Evolutionary conservation across 1,140 invertebrate genomes (phyloP), one percentile per base, ranked within the genome.

Genomic region (Pogonus chalceus): DNA sequence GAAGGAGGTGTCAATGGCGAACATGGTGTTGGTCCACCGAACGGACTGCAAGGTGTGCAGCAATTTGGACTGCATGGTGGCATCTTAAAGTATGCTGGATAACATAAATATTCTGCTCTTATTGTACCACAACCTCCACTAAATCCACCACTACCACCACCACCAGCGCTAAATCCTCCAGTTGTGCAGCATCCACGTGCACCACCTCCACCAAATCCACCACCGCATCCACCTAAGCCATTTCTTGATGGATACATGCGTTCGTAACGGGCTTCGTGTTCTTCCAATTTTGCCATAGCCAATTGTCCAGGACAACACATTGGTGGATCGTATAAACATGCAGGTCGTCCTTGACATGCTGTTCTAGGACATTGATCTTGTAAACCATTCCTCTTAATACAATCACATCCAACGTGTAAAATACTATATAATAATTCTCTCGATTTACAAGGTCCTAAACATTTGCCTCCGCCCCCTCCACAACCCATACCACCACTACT

Each of bases 311-410:
- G 79, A 7, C 68, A 68, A 61, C 83, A 85, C 21, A 79, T 66
- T 0, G 83, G 82, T 1, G 82, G 74, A 56, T 80, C 74, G n/a
- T 74, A 76, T 63, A 81, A 67, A 58, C 85, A 87, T 18, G 79
- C 75, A 0, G 83, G 81, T 39, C 79, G 74, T 26, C 84, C 84
- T 57, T 80, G 79, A 60, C 85, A 88, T 35, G 79, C 76, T 35
- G 76, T 78, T 18, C 84, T 73, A 21, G 76, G 76, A 59, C 85
- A 88, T 54, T 84, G 80, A 61, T 87, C 83, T 64, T 86, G 83
- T 2, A 87, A 69, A 0, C 85, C 84, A 63, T 87, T 84, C 9
- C 82, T 76, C 60, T 80, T 84, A 52, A 84, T 80, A 60, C 85
- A 88, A 53, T 84, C 77, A 59, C 85, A 88, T 51, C 78, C 79